Conservation (phyloP, 2,888 invertebrate genomes). For the Caenorhabditis sinica region DNA sequence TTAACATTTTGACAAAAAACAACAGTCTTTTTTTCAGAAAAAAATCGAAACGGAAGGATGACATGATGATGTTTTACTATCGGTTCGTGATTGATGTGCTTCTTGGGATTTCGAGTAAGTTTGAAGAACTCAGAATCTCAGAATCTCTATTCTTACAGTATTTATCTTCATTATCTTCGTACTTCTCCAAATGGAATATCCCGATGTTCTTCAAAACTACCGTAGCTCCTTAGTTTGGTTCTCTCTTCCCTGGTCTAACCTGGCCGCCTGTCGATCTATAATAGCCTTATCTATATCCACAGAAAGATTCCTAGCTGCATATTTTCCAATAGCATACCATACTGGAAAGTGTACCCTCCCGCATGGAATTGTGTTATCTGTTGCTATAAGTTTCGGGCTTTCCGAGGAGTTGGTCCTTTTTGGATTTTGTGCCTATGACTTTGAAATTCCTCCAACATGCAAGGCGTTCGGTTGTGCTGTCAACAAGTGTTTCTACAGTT, state of each 20-base stretch:
- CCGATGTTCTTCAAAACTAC: background rate
- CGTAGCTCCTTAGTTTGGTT: background rate
- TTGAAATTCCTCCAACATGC: conserved; percentile 13
- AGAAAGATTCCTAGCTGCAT: conserved; percentile 17
- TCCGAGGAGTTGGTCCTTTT: conserved; percentile 11
- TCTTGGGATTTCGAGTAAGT: background rate
- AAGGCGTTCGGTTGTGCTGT: conserved; percentile 24
- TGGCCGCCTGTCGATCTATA: conserved; percentile 31
- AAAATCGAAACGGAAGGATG: background rate
- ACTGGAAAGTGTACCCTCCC: background rate
- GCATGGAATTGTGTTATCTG: background rate
- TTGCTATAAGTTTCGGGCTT: background rate
- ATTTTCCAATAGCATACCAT: conserved; percentile 19
- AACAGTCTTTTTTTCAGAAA: background rate
- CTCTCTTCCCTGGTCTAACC: conserved; percentile 35
- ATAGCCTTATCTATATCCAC: conserved; percentile 16
- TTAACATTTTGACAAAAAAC: too few species aligned
- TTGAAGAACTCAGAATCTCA: background rate
- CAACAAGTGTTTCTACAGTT: conserved; percentile 33
- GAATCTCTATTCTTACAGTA: conserved; percentile 15
- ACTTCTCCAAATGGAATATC: background rate
- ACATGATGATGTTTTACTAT: conserved; percentile 1
- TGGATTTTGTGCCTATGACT: conserved; percentile 14
- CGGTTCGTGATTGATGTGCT: background rate
- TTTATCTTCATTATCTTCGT: conserved; percentile 10